Evolutionary conservation across 2,113 vertebrate genomes (phyloP).

Genomic region (Bagarius yarrelli): DNA sequence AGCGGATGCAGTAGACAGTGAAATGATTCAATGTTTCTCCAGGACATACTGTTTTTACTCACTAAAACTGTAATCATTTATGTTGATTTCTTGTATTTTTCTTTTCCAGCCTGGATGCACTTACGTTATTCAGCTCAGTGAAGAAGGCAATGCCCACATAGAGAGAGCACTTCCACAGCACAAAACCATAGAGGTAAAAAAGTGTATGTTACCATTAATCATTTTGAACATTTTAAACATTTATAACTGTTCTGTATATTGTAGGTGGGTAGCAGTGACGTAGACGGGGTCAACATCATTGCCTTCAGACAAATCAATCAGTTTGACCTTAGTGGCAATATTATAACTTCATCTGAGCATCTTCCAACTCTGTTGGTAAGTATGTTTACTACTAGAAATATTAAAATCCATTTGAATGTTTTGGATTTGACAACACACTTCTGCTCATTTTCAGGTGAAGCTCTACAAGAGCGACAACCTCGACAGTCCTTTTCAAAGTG

Average conservation of each 20-base stretch:
- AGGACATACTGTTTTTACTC: too few relatives aligned
- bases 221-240: constrained; percentile 32
- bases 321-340: constrained; percentile 94
- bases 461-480: constrained; percentile 93
- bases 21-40: too few relatives aligned
- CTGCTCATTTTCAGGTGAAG: constrained; percentile 78
- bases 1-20: too few relatives aligned
- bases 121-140: constrained; percentile 89
- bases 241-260: not conserved
- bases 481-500: constrained; percentile 92
- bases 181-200: constrained; percentile 82
- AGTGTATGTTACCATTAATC: not conserved
- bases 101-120: constrained; percentile 83
- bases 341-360: constrained; percentile 87
- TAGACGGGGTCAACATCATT: constrained; percentile 91
- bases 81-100: not conserved
- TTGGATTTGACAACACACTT: not conserved
- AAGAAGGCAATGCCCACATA: constrained; percentile 94
- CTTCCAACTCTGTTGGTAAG: constrained; percentile 89
- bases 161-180: constrained; percentile 90
- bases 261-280: constrained; percentile 87
- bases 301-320: constrained; percentile 96
- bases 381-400: not conserved
- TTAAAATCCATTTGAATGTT: not conserved
- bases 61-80: not conserved